Evolutionary conservation across 2,888 invertebrate species (phyloP).

Genomic region (Kryphioiulus occultus): DNA sequence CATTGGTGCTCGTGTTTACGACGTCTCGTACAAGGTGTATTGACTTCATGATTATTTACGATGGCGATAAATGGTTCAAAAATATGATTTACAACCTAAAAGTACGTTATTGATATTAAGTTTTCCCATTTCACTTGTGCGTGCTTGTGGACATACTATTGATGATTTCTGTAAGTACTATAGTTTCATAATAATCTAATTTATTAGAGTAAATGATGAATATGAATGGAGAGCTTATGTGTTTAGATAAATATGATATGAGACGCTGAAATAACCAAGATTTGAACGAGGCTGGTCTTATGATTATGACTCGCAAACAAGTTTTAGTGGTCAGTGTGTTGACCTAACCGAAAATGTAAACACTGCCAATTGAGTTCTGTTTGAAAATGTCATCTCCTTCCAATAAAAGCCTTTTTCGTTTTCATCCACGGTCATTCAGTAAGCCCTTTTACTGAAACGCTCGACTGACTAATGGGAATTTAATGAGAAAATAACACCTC

Average conservation of each 20-base stretch:
- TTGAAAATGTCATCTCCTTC: background rate
- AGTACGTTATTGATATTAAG: background rate
- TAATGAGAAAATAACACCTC: no score
- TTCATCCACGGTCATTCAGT: no score
- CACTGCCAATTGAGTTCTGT: background rate
- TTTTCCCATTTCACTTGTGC: background rate
- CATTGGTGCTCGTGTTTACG: background rate
- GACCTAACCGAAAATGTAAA: background rate
- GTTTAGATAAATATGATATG: background rate
- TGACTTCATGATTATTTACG: slow-evolving; percentile 27
- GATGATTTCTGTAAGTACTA: background rate
- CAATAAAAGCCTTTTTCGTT: background rate
- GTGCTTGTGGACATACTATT: background rate
- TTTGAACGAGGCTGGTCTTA: background rate
- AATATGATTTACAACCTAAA: background rate
- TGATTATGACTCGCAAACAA: background rate
- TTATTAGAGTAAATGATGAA: background rate
- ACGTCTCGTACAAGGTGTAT: background rate
- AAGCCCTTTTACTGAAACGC: no score
- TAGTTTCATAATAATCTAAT: background rate
- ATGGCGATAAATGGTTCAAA: background rate
- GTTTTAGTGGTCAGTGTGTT: background rate
- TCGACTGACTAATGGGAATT: no score
- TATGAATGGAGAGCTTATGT: background rate
- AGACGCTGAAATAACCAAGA: background rate